These are phyloP conservation scores for Petrocephalus sullivani DNA, from an alignment of 2,797 vertebrate species.

Conservation along the genomic window DNA sequence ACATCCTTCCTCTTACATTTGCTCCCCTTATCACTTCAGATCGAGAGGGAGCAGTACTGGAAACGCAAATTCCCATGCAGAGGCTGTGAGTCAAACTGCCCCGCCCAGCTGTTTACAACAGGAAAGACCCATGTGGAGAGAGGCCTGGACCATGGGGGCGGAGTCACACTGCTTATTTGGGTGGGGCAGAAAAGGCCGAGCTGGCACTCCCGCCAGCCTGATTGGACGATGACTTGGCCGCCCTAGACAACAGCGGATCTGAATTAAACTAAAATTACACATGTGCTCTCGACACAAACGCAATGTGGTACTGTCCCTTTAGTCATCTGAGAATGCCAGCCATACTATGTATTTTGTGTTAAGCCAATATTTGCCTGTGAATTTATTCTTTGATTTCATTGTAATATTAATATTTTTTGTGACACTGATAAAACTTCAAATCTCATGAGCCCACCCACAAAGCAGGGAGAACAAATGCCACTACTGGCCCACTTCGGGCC, in stretches of 20 bases:
- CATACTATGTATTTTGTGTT: not conserved
- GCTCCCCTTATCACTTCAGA: slow-evolving; percentile 32
- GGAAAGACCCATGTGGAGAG: not conserved
- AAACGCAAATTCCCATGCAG: not conserved
- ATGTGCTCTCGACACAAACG: not conserved
- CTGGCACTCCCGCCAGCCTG: not conserved
- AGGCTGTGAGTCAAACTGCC: not conserved
- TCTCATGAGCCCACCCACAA: not conserved
- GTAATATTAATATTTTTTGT: not conserved
- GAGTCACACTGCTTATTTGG: not conserved
- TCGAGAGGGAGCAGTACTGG: not conserved
- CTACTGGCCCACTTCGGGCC: not conserved
- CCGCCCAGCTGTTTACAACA: not conserved
- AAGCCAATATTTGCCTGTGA: not conserved
- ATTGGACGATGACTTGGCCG: not conserved
- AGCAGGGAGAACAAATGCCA: not conserved
- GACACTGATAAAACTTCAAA: not conserved
- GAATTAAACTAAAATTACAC: slow-evolving; percentile 8
- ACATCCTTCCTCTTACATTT: slow-evolving; percentile 58
- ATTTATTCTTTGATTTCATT: not conserved
- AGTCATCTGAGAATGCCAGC: not conserved
- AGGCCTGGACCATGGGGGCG: not conserved
- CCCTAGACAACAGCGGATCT: not conserved
- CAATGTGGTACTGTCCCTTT: not conserved
- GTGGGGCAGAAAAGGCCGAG: not conserved